Base-by-base conservation (phyloP, 2,113 vertebrate species). In the Chloropsis hardwickii region DNA sequence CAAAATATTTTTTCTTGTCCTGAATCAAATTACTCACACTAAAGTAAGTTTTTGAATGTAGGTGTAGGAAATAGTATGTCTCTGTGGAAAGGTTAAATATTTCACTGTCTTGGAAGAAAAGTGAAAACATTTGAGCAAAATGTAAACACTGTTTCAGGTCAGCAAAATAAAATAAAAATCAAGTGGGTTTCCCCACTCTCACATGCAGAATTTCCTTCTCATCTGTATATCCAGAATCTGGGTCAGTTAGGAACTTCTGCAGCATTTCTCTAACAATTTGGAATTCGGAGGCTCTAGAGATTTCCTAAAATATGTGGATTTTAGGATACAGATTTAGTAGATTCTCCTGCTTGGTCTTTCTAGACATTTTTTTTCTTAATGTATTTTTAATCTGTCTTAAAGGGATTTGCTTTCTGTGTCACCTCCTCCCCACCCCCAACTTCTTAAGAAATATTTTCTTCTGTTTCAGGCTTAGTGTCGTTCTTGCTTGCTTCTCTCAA, bases 371-470 rank as follows among this genome's bases (percentile, higher is more conserved):
- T 86, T 73, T 93, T 53, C 37, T 35, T 57, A 22, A 40, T 40
- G 5, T 77, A 13, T 65, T 78, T 95, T 81, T 53, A 37, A 31
- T 83, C 20, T 80, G 5, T 42, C 2, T 71, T 79, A 80, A 82
- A 76, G 33, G 64, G 8, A n/a, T 65, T 33, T 81, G 10, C 7
- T 15, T 50, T 82, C 25, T 61, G 12, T 40, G 16, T 4, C 5
- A 6, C 31, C 6, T 40, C 10, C 18, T 12, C 3, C 23, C 7
- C 3, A 4, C 5, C 25, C 5, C 3, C 22, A 62, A 6, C 18
- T 57, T 64, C 28, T 78, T 47, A 50, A 51, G 11, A 45, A 70
- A 44, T 77, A 18, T 25, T 71, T 84, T 50, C 37, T 48, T 72
- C 22, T 31, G 3, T 77, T 81, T 86, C 17, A 78, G n/a, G 28